These are phyloP conservation scores for Eublepharis macularius DNA, from an alignment of 2,113 vertebrate genomes.

Conservation along the genomic window DNA sequence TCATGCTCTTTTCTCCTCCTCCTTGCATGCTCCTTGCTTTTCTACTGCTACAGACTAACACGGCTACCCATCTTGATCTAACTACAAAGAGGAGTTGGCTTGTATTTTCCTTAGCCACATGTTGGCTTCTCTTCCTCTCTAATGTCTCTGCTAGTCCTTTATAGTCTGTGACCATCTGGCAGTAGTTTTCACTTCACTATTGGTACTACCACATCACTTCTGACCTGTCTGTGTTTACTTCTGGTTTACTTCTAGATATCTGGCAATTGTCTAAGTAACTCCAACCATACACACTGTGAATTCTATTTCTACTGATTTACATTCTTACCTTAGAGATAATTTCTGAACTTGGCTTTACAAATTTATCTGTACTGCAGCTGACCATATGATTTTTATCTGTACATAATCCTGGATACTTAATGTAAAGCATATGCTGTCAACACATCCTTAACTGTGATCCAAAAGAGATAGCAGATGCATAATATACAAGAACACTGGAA, in stretches of 20 bases:
- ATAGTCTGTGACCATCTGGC: too few species aligned
- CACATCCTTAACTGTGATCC: neutral
- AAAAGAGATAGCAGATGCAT: neutral
- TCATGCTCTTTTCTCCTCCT: too few species aligned
- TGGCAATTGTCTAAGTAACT: neutral
- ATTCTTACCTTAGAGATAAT: neutral
- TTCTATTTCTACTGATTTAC: neutral
- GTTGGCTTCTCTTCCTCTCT: slow-evolving; percentile 19
- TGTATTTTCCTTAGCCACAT: neutral
- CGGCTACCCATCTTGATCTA: too few species aligned
- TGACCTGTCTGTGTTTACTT: too few species aligned
- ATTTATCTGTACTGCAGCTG: neutral
- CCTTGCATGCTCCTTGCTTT: too few species aligned
- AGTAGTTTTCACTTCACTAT: too few species aligned
- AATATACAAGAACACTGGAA: neutral
- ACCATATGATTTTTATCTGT: neutral
- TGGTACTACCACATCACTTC: too few species aligned
- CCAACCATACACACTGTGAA: neutral
- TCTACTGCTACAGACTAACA: too few species aligned
- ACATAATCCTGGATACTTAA: neutral
- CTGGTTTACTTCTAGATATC: neutral
- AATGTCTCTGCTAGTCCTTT: too few species aligned
- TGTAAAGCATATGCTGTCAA: neutral
- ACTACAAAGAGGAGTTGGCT: neutral
- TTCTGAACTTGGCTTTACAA: neutral